A percentile compares a stretch with the other conserved stretches of the same genome.
Conservation (phyloP, 2,888 invertebrate species). For the Caenorhabditis wallacei region DNA sequence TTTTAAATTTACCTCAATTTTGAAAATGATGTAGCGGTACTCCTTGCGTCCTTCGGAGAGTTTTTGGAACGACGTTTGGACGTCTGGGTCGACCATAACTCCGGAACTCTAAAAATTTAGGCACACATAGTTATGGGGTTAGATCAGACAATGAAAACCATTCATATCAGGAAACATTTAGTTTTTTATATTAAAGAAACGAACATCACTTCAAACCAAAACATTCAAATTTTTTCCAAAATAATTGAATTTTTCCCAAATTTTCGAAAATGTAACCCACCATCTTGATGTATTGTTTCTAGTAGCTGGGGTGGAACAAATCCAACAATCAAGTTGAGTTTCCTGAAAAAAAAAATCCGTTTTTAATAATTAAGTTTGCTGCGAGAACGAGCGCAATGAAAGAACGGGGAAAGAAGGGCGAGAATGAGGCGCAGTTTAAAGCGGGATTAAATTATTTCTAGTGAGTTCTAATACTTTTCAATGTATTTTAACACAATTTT, state of each 20-base stretch:
- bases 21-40: conserved; percentile 83
- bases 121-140: conserved; percentile 50
- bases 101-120: conserved; percentile 79
- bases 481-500: no score
- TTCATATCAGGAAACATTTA: neutral
- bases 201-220: conserved; percentile 38
- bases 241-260: conserved; percentile 9
- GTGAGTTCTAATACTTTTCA: no score
- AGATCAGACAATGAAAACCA: conserved; percentile 27
- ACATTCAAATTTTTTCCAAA: conserved; percentile 51
- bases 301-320: conserved; percentile 40
- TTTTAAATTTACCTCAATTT: conserved; percentile 77
- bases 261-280: conserved; percentile 33
- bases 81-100: conserved; percentile 83
- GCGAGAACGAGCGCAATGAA: no score
- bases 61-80: conserved; percentile 82
- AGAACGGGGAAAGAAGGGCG: no score
- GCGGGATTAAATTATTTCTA: no score
- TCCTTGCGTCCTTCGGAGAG: conserved; percentile 82
- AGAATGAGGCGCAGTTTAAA: no score
- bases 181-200: neutral
- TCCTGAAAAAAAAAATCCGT: conserved; percentile 41
- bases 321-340: conserved; percentile 53
- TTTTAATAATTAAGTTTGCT: no score
- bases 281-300: conserved; percentile 49